Evolutionary conservation across 2,113 vertebrate species (phyloP), one percentile per base, ranked within the genome.

Genomic region (Mixornis gularis): DNA sequence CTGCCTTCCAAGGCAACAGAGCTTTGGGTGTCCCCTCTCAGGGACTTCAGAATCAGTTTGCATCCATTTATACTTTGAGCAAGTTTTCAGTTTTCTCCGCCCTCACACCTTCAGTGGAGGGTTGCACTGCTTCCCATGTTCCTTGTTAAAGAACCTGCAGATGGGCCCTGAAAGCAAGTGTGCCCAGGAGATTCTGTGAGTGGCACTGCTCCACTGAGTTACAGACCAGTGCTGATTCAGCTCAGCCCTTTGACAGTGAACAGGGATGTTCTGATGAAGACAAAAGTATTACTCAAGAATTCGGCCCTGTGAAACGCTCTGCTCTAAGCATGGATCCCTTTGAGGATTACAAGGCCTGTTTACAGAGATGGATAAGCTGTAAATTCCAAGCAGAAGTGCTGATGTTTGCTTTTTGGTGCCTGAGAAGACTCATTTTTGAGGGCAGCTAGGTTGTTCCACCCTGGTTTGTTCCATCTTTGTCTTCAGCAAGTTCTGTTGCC

Each of bases 401-500:
- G 85, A 29, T 62, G 79, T 88, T 85, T 40, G 49, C 55, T 55
- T 85, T 84, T 19, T 58, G 51, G 34, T 46, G 30, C 24, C 77
- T 63, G 27, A 36, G 13, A 73, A 85, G 7, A 16, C n/a, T 68
- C 22, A 63, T 53, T n/a, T 79, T 89, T 49, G 87, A 76, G 20
- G 55, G 66, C 43, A 94, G 34, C 26, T 65, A 83, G 55, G 63
- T 58, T 94, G 93, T 92, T 85, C 66, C n/a, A 52, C 76, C 63
- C 81, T 79, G 14, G 3, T 53, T 85, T 62, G 38, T 44, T 81
- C n/a, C 51, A 36, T 38, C 94, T 90, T 63, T 74, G 48, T 93
- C 63, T 94, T 92, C 55, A 92, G 60, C 49, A 80, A 80, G 17
- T 63, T 90, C 38, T 66, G 64, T 96, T 91, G 95, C 77, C 93